Conservation (phyloP, 2,797 vertebrate genomes). For the Gymnocypris eckloni region DNA sequence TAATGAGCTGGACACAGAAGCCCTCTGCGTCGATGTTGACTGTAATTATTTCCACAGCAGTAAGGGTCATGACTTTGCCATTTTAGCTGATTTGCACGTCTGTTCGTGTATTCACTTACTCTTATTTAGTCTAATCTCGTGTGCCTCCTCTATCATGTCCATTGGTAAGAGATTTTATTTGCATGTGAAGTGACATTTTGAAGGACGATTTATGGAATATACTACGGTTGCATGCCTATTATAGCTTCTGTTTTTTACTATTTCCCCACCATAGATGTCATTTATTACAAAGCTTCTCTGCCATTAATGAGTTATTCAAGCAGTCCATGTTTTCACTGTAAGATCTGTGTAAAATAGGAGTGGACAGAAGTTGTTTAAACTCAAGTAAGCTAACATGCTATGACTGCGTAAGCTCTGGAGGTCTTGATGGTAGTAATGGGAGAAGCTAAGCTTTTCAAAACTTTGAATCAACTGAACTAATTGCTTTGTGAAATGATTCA, state of each 20-base stretch:
- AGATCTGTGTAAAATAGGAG: not conserved
- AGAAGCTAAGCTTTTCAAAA: not conserved
- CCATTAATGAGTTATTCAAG: not conserved
- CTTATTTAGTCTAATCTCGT: slow-evolving; percentile 47
- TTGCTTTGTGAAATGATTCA: not conserved
- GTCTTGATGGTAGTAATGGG: not conserved
- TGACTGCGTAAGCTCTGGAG: not conserved
- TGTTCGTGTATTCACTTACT: slow-evolving; percentile 50
- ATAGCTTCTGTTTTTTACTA: not conserved
- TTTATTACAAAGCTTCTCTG: not conserved
- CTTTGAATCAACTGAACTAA: not conserved
- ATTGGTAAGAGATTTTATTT: slow-evolving; percentile 43
- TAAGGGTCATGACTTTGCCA: slow-evolving; percentile 53
- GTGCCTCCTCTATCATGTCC: slow-evolving; percentile 43
- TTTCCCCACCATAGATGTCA: not conserved
- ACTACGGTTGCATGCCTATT: not conserved
- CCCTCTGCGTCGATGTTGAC: slow-evolving; percentile 39
- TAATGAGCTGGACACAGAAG: slow-evolving; percentile 42
- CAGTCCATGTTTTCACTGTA: not conserved
- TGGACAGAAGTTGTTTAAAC: not conserved
- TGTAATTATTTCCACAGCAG: slow-evolving; percentile 52
- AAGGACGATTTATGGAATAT: slow-evolving; percentile 30
- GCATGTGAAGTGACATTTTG: slow-evolving; percentile 15
- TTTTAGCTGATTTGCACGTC: slow-evolving; percentile 50
- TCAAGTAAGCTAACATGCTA: not conserved